Evolutionary conservation across 2,888 invertebrate species (phyloP).

Genomic region (Caenorhabditis sp.): DNA sequence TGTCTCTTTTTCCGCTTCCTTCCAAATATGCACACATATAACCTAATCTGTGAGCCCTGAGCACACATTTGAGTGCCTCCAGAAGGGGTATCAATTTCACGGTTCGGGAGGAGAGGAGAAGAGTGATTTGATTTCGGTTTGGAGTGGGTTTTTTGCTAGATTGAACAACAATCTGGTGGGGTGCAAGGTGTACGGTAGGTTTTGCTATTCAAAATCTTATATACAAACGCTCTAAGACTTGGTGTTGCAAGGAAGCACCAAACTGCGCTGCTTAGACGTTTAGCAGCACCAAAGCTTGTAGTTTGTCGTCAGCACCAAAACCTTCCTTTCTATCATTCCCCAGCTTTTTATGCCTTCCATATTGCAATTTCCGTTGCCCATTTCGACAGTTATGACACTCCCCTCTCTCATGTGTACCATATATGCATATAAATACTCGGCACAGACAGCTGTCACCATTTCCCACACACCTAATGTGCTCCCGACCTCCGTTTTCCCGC

Average conservation of each 20-base stretch:
- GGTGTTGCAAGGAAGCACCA: no score
- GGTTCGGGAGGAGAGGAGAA: not conserved
- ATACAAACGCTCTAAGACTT: no score
- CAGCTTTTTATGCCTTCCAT: no score
- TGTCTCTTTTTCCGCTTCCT: not conserved
- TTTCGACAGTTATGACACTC: conserved; percentile 14
- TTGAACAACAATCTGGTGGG: not conserved
- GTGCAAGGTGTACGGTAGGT: not conserved
- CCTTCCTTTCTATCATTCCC: not conserved
- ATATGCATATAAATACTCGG: conserved; percentile 22
- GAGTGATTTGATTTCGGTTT: conserved; percentile 7
- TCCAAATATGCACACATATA: conserved; percentile 26
- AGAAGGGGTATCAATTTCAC: conserved; percentile 53
- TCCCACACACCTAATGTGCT: not conserved
- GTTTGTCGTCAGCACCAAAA: no score
- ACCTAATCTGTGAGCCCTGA: conserved; percentile 34
- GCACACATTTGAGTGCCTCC: conserved; percentile 29
- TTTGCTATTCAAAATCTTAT: not conserved
- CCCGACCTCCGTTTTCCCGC: not conserved
- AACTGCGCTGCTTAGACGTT: not conserved
- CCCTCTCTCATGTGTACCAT: conserved; percentile 1
- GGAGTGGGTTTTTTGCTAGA: not conserved
- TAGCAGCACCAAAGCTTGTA: not conserved
- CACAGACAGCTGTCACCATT: conserved; percentile 6
- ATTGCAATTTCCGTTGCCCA: not conserved